These are phyloP conservation scores for Nomada ferruginata DNA, from an alignment of 2,888 invertebrate genomes.

Conservation along the genomic window DNA sequence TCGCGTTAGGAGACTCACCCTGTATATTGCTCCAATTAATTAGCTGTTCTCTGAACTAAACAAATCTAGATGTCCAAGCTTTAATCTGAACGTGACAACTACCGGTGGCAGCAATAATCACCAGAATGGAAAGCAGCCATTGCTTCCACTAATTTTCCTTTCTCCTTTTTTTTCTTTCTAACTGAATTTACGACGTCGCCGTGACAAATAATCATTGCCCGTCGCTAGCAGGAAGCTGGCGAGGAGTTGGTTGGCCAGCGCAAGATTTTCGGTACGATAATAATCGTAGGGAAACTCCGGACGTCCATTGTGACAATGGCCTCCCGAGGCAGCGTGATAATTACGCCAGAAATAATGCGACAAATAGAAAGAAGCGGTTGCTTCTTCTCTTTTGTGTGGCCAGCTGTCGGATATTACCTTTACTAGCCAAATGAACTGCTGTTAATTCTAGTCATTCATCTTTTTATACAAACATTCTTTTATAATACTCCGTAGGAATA, in stretches of 20 bases:
- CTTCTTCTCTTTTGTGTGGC: slow-evolving; percentile 46
- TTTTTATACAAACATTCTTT: no score
- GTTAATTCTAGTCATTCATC: slow-evolving; percentile 16
- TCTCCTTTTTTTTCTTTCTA: slow-evolving; percentile 9
- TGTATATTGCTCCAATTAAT: no score
- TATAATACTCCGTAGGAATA: no score
- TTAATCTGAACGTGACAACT: not conserved
- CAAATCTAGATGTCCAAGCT: no score
- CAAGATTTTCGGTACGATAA: slow-evolving; percentile 74
- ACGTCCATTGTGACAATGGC: slow-evolving; percentile 76
- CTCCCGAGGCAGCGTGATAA: slow-evolving; percentile 75
- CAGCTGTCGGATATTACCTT: slow-evolving; percentile 44
- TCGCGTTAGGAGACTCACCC: no score
- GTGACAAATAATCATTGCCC: slow-evolving; percentile 69
- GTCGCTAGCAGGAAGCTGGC: slow-evolving; percentile 68
- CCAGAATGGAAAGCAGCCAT: slow-evolving; percentile 12
- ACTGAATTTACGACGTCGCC: slow-evolving; percentile 55
- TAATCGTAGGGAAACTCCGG: slow-evolving; percentile 75
- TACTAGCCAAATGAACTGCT: slow-evolving; percentile 53
- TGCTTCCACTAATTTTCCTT: slow-evolving; percentile 23
- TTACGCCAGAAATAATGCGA: slow-evolving; percentile 69
- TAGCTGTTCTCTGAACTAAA: no score
- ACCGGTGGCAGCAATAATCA: not conserved
- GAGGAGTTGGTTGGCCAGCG: slow-evolving; percentile 63
- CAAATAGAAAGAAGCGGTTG: slow-evolving; percentile 61